phyloP scores from a whole-genome alignment of 2,113 vertebrate species.

The Halcyon senegalensis region DNA sequence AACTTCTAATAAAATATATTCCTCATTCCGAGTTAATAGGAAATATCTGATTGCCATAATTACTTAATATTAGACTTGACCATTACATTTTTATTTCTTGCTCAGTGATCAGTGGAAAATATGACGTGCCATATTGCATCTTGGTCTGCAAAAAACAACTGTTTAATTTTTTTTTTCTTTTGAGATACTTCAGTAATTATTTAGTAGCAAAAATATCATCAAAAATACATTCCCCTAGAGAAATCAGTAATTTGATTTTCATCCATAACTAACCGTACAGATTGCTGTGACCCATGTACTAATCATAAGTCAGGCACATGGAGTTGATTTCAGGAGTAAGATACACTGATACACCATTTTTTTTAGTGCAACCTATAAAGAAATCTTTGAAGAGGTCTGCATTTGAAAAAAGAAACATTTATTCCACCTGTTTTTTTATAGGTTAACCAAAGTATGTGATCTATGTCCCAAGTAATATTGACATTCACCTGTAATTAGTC shows the following conservation, averaged over 20 bases:
- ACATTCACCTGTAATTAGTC: slow-evolving; percentile 22
- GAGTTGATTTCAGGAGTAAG: slow-evolving; percentile 1
- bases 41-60: not conserved
- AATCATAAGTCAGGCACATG: not conserved
- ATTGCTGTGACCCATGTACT: not conserved
- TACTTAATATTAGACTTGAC: not conserved
- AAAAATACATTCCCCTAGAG: not conserved
- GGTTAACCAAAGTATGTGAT: not conserved
- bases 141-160: not conserved
- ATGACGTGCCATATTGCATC: not conserved
- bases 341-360: not conserved
- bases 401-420: slow-evolving; percentile 7
- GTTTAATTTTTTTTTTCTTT: not conserved
- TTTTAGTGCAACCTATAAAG: not conserved
- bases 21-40: not conserved
- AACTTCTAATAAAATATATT: not conserved
- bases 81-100: not conserved
- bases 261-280: not conserved
- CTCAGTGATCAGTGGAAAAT: not conserved
- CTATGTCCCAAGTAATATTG: not conserved
- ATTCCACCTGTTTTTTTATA: not conserved
- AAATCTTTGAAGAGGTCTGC: not conserved
- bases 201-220: not conserved
- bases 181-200: not conserved
- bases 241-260: slow-evolving; percentile 58